Evolutionary conservation across 1,140 invertebrate genomes (phyloP), one percentile per base, ranked within the genome.

Genomic region (Bombyx mandarina): DNA sequence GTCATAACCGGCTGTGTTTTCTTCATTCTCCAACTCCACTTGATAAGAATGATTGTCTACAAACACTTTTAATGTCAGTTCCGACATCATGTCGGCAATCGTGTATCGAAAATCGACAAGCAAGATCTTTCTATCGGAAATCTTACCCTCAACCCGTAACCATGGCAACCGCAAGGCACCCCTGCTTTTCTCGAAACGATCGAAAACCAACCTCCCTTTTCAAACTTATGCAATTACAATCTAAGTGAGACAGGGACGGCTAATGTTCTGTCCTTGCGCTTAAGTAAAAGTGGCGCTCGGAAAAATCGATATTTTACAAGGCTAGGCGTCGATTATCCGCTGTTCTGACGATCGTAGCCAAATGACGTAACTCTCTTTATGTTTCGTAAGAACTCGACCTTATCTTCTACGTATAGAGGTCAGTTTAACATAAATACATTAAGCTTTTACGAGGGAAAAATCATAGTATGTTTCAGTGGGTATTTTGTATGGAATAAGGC

Each of bases 231-330:
- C 46, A 45, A 62, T 57, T 57, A 18, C 12, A 35, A 42, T 6
- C 2, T 58, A 63, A 35, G 63, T 22, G 43, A 4, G 54, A 79
- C 59, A 61, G 67, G 68, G 75, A 77, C 45, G 48, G 52, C 7
- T 26, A 57, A 68, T 66, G 44, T 42, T 61, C n/a, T 63, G 50
- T 54, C 9, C 45, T 60, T 75, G 52, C 62, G 69, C 66, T 67
- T 65, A 44, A 62, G 60, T 69, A 59, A 73, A 71, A 73, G 70
- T 69, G 70, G 69, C 70, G 65, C 66, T 69, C 65, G 67, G 67
- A 75, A 86, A 86, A 84, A 86, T 86, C 83, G 83, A 86, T 86
- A 86, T 86, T 81, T 81, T 81, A 82, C 83, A 84, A 86, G 83
- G 83, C 81, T 84, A 78, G 75, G 71, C 81, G 83, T 86, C 83